Conservation (phyloP, 2,113 vertebrate species). For the Istiophorus platypterus region DNA sequence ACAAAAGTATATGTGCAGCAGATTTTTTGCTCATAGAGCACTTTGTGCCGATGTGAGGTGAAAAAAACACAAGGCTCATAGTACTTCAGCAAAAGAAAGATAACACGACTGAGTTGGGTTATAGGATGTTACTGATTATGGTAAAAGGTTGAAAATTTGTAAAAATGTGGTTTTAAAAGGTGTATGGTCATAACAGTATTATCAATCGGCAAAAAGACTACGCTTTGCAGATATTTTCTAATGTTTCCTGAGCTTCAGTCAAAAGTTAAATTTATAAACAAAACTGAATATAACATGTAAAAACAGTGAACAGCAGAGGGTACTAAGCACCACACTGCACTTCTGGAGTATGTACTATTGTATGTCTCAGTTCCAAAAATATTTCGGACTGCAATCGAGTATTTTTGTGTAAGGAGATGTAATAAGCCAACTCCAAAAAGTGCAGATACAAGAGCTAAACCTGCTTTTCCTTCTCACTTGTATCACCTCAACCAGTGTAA, state of each 20-base stretch:
- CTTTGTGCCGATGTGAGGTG: neutral
- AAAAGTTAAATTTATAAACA: neutral
- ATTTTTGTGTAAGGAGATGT: neutral
- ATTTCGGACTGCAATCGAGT: too few relatives aligned
- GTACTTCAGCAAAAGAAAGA: neutral
- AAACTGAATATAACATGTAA: neutral
- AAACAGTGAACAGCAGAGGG: conserved; percentile 1
- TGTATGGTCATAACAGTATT: neutral
- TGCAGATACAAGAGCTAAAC: neutral
- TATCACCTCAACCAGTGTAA: neutral
- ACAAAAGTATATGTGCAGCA: neutral
- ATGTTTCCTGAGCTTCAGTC: neutral
- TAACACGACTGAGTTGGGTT: too few relatives aligned
- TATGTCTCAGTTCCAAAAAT: neutral
- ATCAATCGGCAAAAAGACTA: too few relatives aligned
- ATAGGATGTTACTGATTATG: neutral
- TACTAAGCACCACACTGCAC: neutral
- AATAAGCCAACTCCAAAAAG: neutral
- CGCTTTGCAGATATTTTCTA: neutral
- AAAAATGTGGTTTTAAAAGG: neutral
- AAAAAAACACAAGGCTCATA: neutral
- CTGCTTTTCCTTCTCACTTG: neutral
- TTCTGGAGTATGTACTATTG: neutral
- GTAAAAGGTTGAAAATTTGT: neutral
- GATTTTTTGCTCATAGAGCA: neutral